phyloP scores from a whole-genome alignment of 2,113 vertebrate species.

The Mormoops blainvillei region DNA sequence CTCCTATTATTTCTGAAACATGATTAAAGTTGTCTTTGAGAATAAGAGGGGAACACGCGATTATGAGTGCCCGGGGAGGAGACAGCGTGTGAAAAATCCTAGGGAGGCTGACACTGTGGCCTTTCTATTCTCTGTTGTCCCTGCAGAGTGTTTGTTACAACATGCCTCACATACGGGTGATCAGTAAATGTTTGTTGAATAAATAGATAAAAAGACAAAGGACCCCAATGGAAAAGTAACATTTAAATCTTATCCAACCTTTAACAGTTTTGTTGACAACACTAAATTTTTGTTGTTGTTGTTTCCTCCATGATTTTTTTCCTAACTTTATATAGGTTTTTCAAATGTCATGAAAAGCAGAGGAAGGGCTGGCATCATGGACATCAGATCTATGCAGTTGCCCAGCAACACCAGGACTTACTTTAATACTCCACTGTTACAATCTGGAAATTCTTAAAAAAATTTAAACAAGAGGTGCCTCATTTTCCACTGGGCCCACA shows the following conservation, averaged over 20 bases:
- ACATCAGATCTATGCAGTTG: neutral
- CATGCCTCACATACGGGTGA: accelerated
- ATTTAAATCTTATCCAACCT: neutral
- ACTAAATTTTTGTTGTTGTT: neutral
- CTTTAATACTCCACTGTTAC: neutral
- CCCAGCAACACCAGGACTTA: neutral
- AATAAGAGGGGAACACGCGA: neutral
- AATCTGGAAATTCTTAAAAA: neutral
- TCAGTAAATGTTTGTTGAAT: neutral
- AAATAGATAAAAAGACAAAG: neutral
- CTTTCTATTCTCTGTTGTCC: neutral
- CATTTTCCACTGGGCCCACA: neutral
- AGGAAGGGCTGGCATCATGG: neutral
- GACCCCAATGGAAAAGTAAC: neutral
- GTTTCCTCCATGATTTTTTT: neutral
- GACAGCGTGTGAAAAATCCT: neutral
- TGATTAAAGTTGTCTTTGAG: neutral
- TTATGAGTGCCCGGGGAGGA: neutral
- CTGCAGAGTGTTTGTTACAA: neutral
- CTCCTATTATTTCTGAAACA: neutral
- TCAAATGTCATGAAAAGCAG: neutral
- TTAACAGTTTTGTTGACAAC: neutral
- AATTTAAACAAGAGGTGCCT: neutral
- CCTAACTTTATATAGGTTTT: neutral
- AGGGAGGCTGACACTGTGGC: neutral